Base-by-base conservation (phyloP, 2,113 vertebrate genomes). In the Stegastes partitus region DNA sequence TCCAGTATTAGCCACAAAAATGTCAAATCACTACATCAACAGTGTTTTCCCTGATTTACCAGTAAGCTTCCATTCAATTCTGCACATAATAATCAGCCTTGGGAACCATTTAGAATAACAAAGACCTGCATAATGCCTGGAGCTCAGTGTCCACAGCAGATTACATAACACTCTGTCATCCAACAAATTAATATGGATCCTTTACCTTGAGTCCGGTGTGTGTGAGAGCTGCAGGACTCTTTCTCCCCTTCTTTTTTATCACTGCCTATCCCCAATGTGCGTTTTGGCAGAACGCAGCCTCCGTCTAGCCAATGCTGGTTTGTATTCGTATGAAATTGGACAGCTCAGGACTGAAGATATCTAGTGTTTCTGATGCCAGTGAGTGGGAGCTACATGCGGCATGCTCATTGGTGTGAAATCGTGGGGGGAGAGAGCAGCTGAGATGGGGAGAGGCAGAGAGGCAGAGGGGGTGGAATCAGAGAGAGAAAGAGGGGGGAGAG, bases 391-490 rank as follows among this genome's bases (percentile, higher is more conserved):
- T 63, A 78, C 89, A 87, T 62, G 73, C 89, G 26, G 83, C 89
- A 73, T 88, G 91, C 88, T 93, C 89, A 89, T 68, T 81, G 82
- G 87, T 88, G 93, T 91, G 93, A 92, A 91, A 91, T 87, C 14
- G 53, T 71, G 81, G 87, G 63, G 68, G 56, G 53, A 6, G 79
- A 47, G 83, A 55, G 81, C 54, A 75, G 83, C 49, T 5, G 79
- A 75, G 75, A 82, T 64, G 71, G 81, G 73, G 68, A 45, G 81
- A 78, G 78, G 47, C 67, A 71, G 79, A 79, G 79, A 79, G 75
- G 71, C 72, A 68, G 80, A 62, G 57, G 71, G 68, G 74, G 85
- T 65, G 75, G 73, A 74, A 68, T 69, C 59, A 49, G 86, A 74
- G 69, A 51, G 73, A 82, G 61, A 66, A 6, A 11, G 16, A 58